phyloP scores from a whole-genome alignment of 2,797 vertebrate species.

The Onychomys torridus region DNA sequence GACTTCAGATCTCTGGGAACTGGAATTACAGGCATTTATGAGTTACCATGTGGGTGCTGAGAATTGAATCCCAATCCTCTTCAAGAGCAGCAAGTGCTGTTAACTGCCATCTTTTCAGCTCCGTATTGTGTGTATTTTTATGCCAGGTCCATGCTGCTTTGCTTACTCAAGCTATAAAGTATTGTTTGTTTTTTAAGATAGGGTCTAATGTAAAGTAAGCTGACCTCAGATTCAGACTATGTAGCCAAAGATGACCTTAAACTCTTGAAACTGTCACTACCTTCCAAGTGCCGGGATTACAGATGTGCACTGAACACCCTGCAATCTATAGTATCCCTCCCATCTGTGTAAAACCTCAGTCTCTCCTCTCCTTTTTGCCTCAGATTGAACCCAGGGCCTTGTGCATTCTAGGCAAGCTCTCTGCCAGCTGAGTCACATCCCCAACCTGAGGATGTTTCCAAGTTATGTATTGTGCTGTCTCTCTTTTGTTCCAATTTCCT shows the following conservation, averaged over 20 bases:
- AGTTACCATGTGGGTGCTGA: background rate
- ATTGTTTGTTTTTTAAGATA: background rate
- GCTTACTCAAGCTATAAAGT: background rate
- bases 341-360: background rate
- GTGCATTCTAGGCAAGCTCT: background rate
- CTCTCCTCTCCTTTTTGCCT: background rate
- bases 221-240: background rate
- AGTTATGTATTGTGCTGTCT: background rate
- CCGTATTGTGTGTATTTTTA: background rate
- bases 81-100: background rate
- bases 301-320: background rate
- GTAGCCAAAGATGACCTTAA: background rate
- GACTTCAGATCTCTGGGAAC: background rate
- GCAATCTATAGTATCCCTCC: background rate
- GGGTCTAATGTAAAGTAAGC: background rate
- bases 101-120: background rate
- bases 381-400: background rate
- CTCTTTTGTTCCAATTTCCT: too few relatives aligned
- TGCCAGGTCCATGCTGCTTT: background rate
- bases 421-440: background rate
- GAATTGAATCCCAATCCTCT: background rate
- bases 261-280: background rate
- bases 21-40: background rate
- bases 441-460: background rate
- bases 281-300: background rate